Percentiles rank a stretch among this genome's conserved stretches.
These are phyloP conservation scores for Mamestra configurata DNA, from an alignment of 1,140 invertebrate genomes.

Conservation along the genomic window DNA sequence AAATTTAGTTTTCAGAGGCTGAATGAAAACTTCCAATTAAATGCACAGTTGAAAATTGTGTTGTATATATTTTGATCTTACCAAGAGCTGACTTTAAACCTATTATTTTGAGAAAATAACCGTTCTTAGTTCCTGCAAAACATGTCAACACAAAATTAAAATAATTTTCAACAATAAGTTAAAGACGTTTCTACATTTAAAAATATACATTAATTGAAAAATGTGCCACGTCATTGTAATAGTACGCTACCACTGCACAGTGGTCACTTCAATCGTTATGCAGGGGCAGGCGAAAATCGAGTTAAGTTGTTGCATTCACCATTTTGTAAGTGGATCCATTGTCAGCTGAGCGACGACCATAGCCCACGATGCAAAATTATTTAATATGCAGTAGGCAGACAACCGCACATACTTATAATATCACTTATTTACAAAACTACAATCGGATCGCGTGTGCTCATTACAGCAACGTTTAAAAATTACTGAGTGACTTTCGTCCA, in stretches of 20 bases:
- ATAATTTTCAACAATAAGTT: too few species aligned
- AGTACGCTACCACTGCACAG: neutral
- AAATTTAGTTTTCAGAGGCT: too few species aligned
- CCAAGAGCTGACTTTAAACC: too few species aligned
- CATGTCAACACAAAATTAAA: too few species aligned
- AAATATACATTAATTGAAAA: conserved; percentile 2
- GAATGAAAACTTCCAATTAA: too few species aligned
- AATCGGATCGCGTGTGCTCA: neutral
- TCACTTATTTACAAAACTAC: neutral
- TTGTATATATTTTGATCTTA: too few species aligned
- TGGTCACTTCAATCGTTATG: neutral
- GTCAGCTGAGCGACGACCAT: conserved; percentile 13
- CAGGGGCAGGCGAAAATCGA: neutral
- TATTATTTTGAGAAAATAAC: too few species aligned
- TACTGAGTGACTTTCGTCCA: neutral
- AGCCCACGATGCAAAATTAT: conserved; percentile 3
- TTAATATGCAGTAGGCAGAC: neutral
- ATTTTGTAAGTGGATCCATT: neutral
- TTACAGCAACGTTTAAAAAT: neutral
- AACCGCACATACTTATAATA: neutral
- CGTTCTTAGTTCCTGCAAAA: too few species aligned
- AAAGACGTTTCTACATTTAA: neutral
- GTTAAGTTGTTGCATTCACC: neutral
- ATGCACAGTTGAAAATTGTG: too few species aligned
- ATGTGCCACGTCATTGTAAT: conserved; percentile 5